Percentiles rank a stretch among this genome's conserved stretches.
phyloP scores from a whole-genome alignment of 2,797 vertebrate species.

The Chelidonichthys spinosus region DNA sequence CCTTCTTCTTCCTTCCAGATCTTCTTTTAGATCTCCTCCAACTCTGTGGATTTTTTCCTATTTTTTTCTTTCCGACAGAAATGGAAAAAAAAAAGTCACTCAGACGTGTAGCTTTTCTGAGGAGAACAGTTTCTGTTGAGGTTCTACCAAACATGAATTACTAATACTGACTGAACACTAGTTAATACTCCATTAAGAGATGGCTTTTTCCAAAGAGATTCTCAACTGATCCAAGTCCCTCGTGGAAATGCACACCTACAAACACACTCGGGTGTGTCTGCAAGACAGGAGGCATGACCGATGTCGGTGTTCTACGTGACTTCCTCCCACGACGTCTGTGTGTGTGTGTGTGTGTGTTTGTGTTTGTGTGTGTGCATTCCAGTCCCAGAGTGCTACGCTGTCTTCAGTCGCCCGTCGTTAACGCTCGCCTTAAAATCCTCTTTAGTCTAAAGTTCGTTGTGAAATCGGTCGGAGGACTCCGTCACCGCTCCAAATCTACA shows the following conservation, averaged over 20 bases:
- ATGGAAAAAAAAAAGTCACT: conserved; percentile 84
- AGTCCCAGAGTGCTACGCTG: conserved; percentile 83
- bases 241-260: conserved; percentile 78
- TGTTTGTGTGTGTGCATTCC: conserved; percentile 79
- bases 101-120: conserved; percentile 76
- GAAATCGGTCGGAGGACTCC: conserved; percentile 70
- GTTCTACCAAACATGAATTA: conserved; percentile 81
- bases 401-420: conserved; percentile 69
- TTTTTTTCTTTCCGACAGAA: conserved; percentile 85
- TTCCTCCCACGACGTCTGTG: conserved; percentile 6
- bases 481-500: conserved; percentile 87
- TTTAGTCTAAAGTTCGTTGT: conserved; percentile 62
- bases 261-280: conserved; percentile 63
- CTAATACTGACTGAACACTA: conserved; percentile 84
- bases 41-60: conserved; percentile 66
- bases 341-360: conserved; percentile 40
- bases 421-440: conserved; percentile 63
- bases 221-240: conserved; percentile 76
- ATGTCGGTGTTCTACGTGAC: background rate
- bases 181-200: conserved; percentile 84
- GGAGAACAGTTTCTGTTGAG: conserved; percentile 81
- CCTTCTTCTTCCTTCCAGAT: conserved; percentile 60
- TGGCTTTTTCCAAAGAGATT: conserved; percentile 89
- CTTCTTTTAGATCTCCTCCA: conserved; percentile 56
- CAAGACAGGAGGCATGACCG: conserved; percentile 21